Evolutionary conservation across 2,797 vertebrate genomes (phyloP).

Genomic region (Liasis olivaceus): DNA sequence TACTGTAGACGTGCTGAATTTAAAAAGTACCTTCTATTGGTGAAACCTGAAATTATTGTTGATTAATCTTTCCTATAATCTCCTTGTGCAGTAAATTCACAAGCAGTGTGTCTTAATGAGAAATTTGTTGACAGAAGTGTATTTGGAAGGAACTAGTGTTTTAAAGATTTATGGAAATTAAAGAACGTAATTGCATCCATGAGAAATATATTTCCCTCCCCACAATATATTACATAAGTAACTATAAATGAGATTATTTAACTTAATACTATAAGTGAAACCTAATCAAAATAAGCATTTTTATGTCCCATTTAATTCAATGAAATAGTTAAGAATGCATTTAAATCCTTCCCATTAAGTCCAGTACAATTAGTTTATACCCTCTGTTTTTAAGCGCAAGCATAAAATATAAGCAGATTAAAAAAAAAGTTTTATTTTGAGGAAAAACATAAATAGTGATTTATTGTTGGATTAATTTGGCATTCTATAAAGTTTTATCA

Average conservation of each 20-base stretch:
- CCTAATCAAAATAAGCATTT: neutral
- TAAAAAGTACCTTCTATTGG: slow-evolving; percentile 68
- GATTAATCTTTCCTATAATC: slow-evolving; percentile 70
- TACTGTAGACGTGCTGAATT: slow-evolving; percentile 56
- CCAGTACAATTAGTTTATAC: neutral
- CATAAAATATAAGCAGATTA: neutral
- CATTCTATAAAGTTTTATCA: neutral
- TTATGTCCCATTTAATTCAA: neutral
- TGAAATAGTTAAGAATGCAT: neutral
- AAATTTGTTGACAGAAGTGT: slow-evolving; percentile 54
- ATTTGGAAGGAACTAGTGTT: slow-evolving; percentile 50
- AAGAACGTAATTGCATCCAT: neutral
- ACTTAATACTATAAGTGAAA: neutral
- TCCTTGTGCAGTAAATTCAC: slow-evolving; percentile 70
- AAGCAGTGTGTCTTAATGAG: slow-evolving; percentile 62
- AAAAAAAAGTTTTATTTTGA: slow-evolving; percentile 5
- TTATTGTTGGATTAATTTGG: neutral
- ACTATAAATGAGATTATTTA: slow-evolving; percentile 2
- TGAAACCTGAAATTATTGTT: slow-evolving; percentile 54
- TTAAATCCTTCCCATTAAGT: neutral
- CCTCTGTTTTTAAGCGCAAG: neutral
- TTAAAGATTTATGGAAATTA: slow-evolving; percentile 38
- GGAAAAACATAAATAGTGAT: slow-evolving; percentile 19
- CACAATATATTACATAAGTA: neutral
- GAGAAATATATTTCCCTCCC: neutral